A percentile compares a stretch with the other conserved stretches of the same genome.
phyloP scores from a whole-genome alignment of 2,113 vertebrate genomes.

The Ammodytes marinus region DNA sequence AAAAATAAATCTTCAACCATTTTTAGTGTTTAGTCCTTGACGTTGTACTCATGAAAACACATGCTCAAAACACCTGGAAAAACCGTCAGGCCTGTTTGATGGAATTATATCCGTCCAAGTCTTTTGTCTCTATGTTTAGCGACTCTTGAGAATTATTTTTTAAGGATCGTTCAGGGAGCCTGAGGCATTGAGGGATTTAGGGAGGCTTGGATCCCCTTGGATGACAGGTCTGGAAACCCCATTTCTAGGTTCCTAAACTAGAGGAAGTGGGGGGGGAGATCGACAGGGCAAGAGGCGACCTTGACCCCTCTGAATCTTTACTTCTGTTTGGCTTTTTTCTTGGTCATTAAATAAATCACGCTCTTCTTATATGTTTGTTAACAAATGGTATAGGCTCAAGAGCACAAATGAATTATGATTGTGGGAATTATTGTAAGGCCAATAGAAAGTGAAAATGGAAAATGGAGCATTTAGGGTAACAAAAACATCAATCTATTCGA shows the following conservation, averaged over 20 bases:
- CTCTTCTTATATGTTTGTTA: constrained; percentile 26
- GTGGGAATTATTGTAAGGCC: constrained; percentile 10
- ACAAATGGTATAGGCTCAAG: constrained; percentile 24
- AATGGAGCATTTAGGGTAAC: background rate
- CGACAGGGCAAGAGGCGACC: background rate
- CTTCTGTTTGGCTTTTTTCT: constrained; percentile 12
- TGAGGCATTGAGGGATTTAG: constrained; percentile 51
- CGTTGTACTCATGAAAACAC: constrained; percentile 9
- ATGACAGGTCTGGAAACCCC: constrained; percentile 69
- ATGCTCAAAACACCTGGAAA: constrained; percentile 61
- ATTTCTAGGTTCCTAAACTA: constrained; percentile 44
- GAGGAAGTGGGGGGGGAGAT: constrained; percentile 18
- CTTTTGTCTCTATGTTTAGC: constrained; percentile 46
- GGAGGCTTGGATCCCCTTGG: constrained; percentile 13
- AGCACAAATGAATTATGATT: constrained; percentile 5
- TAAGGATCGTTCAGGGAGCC: constrained; percentile 52
- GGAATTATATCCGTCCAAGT: constrained; percentile 29
- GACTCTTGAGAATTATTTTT: constrained; percentile 52
- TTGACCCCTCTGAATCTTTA: constrained; percentile 36
- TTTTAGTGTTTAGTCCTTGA: constrained; percentile 19
- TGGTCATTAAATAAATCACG: constrained; percentile 51
- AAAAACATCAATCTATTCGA: background rate
- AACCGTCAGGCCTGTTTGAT: constrained; percentile 36
- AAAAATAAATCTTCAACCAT: constrained; percentile 24
- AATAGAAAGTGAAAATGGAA: background rate